Evolutionary conservation across 1,140 invertebrate species (phyloP), one percentile per base, ranked within the genome.

Genomic region (Drosophila ercepeae): DNA sequence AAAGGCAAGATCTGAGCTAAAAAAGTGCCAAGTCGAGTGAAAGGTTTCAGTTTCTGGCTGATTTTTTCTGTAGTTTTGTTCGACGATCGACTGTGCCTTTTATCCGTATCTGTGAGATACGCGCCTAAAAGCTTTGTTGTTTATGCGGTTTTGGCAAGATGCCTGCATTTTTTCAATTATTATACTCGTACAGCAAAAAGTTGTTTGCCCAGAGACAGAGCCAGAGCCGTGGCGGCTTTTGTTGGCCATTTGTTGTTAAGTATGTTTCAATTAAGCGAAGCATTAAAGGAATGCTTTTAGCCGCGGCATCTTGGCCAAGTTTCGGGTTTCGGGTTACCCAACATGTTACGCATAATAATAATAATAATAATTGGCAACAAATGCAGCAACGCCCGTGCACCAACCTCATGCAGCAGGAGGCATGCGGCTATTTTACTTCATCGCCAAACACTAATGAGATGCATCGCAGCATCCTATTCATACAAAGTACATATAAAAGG

Each of bases 281-380:
- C 81, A 77, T 86, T 86, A 86, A 86, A 86, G 81, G 82, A 81
- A 86, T 76, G 82, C 81, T 81, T 86, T 86, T 81, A 86, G 75
- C 45, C 44, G 57, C 48, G 29, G 48, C 52, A 34, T 36, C 51
- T 9, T 41, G 42, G 49, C 44, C 49, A 63, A 72, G 69, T 39
- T 41, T 48, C 27, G 16, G 7, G 69, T 39, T 41, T 48, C 27
- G 16, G 7, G 52, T 58, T 53, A 59, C 72, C 61, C 53, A 83
- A 82, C 82, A 78, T 86, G 82, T 71, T 78, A 86, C 82, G 82
- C 82, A 88, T 88, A 78, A 82, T 88, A 82, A 88, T 81, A 76
- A 88, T 81, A 76, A 73, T 68, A 42, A 61, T 36, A 44, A 75
- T 71, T 65, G 39, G 32, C 42, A 54, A 54, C 64, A 42, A 54